These are phyloP conservation scores for Pristionchus exspectatus DNA, from an alignment of 2,888 invertebrate genomes.

Conservation along the genomic window DNA sequence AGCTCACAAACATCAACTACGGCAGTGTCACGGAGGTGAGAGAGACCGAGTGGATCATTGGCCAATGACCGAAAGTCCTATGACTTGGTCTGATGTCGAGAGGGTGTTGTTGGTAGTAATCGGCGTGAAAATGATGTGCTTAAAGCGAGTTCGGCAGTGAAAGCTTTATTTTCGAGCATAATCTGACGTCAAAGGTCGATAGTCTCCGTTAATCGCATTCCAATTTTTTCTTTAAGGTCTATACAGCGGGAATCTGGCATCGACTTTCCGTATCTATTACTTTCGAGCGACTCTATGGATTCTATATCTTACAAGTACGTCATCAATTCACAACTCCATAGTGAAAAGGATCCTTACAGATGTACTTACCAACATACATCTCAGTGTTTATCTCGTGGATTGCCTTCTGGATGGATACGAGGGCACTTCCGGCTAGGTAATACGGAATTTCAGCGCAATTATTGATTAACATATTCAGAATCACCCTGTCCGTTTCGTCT, in stretches of 20 bases:
- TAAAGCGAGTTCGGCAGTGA: too few species aligned
- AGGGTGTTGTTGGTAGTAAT: too few species aligned
- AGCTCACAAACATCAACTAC: slow-evolving; percentile 74
- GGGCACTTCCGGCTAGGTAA: slow-evolving; percentile 73
- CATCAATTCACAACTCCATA: background rate
- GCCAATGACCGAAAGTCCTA: too few species aligned
- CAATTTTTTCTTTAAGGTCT: slow-evolving; percentile 59
- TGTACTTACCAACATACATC: slow-evolving; percentile 78
- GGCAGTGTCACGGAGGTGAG: slow-evolving; percentile 70
- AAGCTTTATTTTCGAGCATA: too few species aligned
- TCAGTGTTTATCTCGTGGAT: slow-evolving; percentile 78
- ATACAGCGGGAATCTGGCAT: slow-evolving; percentile 78
- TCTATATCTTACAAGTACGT: slow-evolving; percentile 75
- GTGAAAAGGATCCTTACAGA: slow-evolving; percentile 60
- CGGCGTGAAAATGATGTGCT: too few species aligned
- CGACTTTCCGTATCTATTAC: slow-evolving; percentile 74
- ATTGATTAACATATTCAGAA: slow-evolving; percentile 59
- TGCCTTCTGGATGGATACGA: slow-evolving; percentile 78
- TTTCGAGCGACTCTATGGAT: slow-evolving; percentile 77
- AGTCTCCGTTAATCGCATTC: too few species aligned
- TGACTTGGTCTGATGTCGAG: too few species aligned
- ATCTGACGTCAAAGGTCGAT: too few species aligned
- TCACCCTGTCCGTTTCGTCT: slow-evolving; percentile 76
- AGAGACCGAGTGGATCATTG: too few species aligned
- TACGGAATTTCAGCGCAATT: too few species aligned